Percentiles rank a stretch among this genome's conserved stretches.
Conservation (phyloP, 2,888 invertebrate genomes). For the Epicampocera succincta region DNA sequence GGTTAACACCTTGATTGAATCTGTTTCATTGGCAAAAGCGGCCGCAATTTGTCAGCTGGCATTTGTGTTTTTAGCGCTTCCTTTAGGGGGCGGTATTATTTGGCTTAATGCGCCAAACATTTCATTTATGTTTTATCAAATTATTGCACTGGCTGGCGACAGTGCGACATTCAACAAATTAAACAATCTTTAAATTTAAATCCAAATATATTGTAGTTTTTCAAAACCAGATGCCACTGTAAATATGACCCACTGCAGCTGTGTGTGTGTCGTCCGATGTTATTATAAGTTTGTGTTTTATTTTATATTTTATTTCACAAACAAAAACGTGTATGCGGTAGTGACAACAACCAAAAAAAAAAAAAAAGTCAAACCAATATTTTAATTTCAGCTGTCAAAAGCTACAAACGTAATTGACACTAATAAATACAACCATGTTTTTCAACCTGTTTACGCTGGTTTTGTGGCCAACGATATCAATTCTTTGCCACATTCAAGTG, state of each 20-base stretch:
- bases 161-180: not conserved
- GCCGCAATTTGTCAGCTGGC: constrained; percentile 52
- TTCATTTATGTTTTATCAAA: constrained; percentile 6
- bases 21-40: constrained; percentile 19
- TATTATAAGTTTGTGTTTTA: constrained; percentile 38
- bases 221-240: not conserved
- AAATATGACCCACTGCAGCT: not conserved
- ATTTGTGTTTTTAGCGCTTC: constrained; percentile 29
- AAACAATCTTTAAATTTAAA: no score
- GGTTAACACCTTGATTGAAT: constrained; percentile 7
- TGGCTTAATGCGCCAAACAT: not conserved
- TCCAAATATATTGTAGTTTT: no score
- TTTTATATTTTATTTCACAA: constrained; percentile 8
- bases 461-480: constrained; percentile 53
- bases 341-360: no score
- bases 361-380: constrained; percentile 55
- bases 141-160: not conserved
- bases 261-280: constrained; percentile 3
- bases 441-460: constrained; percentile 46
- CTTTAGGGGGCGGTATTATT: not conserved
- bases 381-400: constrained; percentile 63
- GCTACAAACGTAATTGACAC: constrained; percentile 63
- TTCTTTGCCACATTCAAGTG: constrained; percentile 20
- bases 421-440: constrained; percentile 59
- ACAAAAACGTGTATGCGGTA: constrained; percentile 47